These are phyloP conservation scores for Ahaetulla prasina DNA, from an alignment of 2,113 vertebrate genomes.

Conservation along the genomic window DNA sequence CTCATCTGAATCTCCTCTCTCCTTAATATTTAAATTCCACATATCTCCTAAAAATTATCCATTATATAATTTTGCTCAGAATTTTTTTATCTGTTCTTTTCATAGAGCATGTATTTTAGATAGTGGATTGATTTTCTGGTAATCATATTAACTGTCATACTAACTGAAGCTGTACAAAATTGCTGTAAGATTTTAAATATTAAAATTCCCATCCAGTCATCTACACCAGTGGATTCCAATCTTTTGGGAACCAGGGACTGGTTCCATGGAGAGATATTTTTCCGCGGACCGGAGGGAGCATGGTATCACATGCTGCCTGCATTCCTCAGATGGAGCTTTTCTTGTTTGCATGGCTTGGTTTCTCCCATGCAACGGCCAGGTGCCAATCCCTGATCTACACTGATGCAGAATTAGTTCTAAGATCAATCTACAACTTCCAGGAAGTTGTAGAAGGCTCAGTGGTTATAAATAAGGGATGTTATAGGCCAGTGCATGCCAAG, in stretches of 20 bases:
- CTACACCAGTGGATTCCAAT: background rate
- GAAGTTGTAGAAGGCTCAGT: background rate
- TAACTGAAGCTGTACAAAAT: background rate
- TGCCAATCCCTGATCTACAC: too few relatives aligned
- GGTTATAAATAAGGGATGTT: background rate
- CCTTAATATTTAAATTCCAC: background rate
- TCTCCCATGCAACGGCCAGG: too few relatives aligned
- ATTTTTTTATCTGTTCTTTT: background rate
- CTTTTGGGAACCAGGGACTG: too few relatives aligned
- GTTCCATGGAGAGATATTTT: too few relatives aligned
- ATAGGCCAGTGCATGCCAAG: background rate
- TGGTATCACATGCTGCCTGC: too few relatives aligned
- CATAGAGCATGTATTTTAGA: background rate
- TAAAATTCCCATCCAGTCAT: background rate
- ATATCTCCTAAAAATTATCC: background rate
- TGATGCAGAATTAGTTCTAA: background rate
- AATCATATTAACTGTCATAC: background rate
- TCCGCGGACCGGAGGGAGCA: too few relatives aligned
- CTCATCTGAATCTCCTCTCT: background rate
- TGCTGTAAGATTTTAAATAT: background rate
- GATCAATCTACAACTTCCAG: background rate
- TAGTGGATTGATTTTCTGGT: background rate
- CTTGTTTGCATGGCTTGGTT: too few relatives aligned
- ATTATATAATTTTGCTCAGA: background rate
- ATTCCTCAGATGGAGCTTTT: too few relatives aligned